Base-by-base conservation (phyloP, 2,888 invertebrate species). In the Hirtodrosophila cameraria region DNA sequence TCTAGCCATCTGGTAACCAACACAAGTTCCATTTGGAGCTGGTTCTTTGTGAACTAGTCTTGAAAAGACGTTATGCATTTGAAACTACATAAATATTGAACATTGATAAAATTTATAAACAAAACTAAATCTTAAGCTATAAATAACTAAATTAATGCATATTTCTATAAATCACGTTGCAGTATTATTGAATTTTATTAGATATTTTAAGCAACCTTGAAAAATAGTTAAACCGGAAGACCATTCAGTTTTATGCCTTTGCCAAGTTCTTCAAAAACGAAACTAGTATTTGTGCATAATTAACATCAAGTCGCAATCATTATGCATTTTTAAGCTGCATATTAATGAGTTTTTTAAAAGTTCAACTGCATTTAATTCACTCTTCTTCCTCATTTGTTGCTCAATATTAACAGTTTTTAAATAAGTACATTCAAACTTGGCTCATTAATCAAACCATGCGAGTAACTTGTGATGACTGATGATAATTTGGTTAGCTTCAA, bases 211-310 rank as follows among this genome's bases (percentile, higher is more conserved):
- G 31, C 9, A 18, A 20, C 69, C 69, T 70, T 62, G 68, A 52
- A 12, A 7, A 27, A 33, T 12, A 15, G 9, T 12, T 7, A 52
- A 57, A 45, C 53, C 83, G 79, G 83, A 77, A 82, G 55, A 16
- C 12, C 5, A 13, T 39, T 30, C 28, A 6, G 25, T 27, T 15
- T 33, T n/a, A 33, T 45, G 12, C 33, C 16, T 36, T 52, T 52
- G 35, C 45, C 23, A 36, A 30, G 39, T 35, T 48, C 28, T 9
- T 9, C 18, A 20, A 38, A 38, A 36, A 18, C 20, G 46, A 69
- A 52, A 60, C 63, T 39, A 43, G 54, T 57, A 50, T 55, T 57
- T 45, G 36, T 18, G 65, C 83, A 82, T 79, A 77, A 69, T 57
- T 58, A 74, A 31, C 36, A 13, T 25, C 27, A 30, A 13, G 16